phyloP scores from a whole-genome alignment of 2,888 invertebrate genomes.

The Thereva nobilitata region DNA sequence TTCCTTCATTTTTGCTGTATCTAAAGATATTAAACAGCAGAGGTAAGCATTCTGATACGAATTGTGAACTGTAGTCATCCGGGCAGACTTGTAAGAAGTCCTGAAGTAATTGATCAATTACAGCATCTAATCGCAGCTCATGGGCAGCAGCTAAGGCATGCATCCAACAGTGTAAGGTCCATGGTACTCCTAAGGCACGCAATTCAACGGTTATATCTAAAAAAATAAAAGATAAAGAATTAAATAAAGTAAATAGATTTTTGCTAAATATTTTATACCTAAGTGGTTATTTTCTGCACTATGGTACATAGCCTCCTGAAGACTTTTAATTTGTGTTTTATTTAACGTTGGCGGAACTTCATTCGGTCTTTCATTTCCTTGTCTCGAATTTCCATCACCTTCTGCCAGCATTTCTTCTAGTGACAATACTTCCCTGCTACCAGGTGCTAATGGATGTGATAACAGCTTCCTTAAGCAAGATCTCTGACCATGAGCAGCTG shows the following conservation, averaged over 20 bases:
- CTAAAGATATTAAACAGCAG: slow-evolving; percentile 87
- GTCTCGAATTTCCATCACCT: slow-evolving; percentile 62
- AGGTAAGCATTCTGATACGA: slow-evolving; percentile 87
- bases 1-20: slow-evolving; percentile 91
- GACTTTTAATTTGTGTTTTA: slow-evolving; percentile 80
- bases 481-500: slow-evolving; percentile 86
- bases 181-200: slow-evolving; percentile 81
- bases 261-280: slow-evolving; percentile 58
- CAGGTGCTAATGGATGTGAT: slow-evolving; percentile 70
- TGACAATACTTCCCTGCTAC: slow-evolving; percentile 76
- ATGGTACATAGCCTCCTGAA: slow-evolving; percentile 94
- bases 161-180: slow-evolving; percentile 94
- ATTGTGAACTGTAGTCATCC: slow-evolving; percentile 86
- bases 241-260: neutral
- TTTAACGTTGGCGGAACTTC: slow-evolving; percentile 62
- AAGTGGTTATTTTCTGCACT: slow-evolving; percentile 89
- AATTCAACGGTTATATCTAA: slow-evolving; percentile 86
- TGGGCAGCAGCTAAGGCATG: slow-evolving; percentile 85
- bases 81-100: slow-evolving; percentile 90
- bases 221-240: slow-evolving; percentile 30
- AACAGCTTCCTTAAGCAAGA: slow-evolving; percentile 75
- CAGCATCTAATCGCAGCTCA: slow-evolving; percentile 78
- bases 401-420: slow-evolving; percentile 90
- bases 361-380: slow-evolving; percentile 52
- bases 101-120: slow-evolving; percentile 85